A percentile compares a stretch with the other conserved stretches of the same genome.
Conservation (phyloP, 2,888 invertebrate species). For the Lasioglossum lativentre region DNA sequence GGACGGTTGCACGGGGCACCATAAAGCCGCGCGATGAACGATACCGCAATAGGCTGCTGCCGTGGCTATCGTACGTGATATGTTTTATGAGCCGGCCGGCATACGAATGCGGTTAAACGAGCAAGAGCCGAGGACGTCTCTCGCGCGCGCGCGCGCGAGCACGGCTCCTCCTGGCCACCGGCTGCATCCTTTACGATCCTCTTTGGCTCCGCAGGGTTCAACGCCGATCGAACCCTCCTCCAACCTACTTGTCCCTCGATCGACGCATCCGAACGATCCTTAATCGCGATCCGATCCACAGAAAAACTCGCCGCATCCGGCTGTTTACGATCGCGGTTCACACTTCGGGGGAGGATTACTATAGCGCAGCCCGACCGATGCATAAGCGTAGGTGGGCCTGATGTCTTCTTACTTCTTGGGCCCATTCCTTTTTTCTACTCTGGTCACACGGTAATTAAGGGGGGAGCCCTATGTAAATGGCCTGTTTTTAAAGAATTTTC, state of each 20-base stretch:
- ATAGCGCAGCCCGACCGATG: background rate
- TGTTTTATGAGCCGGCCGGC: constrained; percentile 73
- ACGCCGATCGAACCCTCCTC: constrained; percentile 23
- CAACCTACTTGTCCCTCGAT: constrained; percentile 5
- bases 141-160: background rate
- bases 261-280: constrained; percentile 34
- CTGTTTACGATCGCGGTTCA: background rate
- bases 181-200: constrained; percentile 51
- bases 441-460: background rate
- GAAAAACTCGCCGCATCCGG: background rate
- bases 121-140: constrained; percentile 16
- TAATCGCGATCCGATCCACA: constrained; percentile 33
- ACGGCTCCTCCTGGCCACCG: constrained; percentile 11
- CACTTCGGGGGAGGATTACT: background rate
- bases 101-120: constrained; percentile 65
- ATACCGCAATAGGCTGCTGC: constrained; percentile 70
- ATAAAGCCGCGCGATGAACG: constrained; percentile 78
- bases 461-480: too few species aligned
- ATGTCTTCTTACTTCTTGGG: background rate
- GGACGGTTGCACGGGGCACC: constrained; percentile 64
- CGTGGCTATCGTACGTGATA: constrained; percentile 66
- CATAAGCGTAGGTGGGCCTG: background rate
- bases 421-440: background rate
- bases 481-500: too few species aligned
- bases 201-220: constrained; percentile 17